Evolutionary conservation across 2,888 invertebrate genomes (phyloP).

Genomic region (Caenorhabditis panamensis): DNA sequence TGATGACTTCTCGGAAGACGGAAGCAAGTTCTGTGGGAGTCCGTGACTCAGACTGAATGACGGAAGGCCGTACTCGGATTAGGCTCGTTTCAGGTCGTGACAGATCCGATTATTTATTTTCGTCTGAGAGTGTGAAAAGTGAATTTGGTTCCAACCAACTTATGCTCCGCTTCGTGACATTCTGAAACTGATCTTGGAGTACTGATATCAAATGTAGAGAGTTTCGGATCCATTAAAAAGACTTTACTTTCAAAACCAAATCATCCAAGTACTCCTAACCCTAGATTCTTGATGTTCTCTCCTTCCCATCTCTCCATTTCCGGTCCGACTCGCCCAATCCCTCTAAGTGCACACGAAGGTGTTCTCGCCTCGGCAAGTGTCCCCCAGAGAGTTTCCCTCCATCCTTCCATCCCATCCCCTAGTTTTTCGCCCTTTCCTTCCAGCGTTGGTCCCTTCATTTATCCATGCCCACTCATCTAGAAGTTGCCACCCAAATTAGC

Average conservation of each 20-base stretch:
- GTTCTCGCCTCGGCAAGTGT: constrained; percentile 20
- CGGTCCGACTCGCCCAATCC: background rate
- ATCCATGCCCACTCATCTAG: constrained; percentile 56
- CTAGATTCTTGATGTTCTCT: background rate
- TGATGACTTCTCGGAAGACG: background rate
- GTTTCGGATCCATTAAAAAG: too few relatives aligned
- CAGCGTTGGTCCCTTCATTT: constrained; percentile 17
- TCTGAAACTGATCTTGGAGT: too few relatives aligned
- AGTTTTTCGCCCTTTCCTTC: background rate
- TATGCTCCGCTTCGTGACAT: too few relatives aligned
- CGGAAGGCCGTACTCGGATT: background rate
- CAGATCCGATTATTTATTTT: background rate
- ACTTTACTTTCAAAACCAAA: too few relatives aligned
- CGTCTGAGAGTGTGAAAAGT: background rate
- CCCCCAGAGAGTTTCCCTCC: background rate
- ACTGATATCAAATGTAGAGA: too few relatives aligned
- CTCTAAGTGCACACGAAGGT: constrained; percentile 28
- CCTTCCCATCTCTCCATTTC: background rate
- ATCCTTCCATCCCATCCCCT: background rate
- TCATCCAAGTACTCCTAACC: background rate
- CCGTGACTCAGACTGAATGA: background rate
- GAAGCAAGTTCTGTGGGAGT: too few relatives aligned
- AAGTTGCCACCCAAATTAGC: constrained; percentile 41
- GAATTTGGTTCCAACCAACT: background rate
- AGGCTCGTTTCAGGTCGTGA: background rate